These are phyloP conservation scores for Drosophila pachea DNA, from an alignment of 1,140 invertebrate genomes.

Conservation along the genomic window DNA sequence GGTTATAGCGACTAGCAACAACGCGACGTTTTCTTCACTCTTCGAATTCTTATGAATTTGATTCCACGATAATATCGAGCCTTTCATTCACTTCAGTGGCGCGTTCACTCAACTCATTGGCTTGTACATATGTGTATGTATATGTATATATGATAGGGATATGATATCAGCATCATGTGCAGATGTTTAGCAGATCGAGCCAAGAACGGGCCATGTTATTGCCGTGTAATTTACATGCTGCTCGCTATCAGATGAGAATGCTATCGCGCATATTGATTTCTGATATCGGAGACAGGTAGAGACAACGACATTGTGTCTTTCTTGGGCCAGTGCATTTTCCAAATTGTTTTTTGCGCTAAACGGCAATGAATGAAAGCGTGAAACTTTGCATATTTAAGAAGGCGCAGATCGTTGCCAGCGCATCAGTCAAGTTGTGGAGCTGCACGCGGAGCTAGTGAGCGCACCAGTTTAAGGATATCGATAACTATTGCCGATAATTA, in stretches of 20 bases:
- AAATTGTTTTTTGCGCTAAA: constrained; percentile 60
- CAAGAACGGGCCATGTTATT: constrained; percentile 51
- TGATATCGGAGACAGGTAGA: constrained; percentile 19
- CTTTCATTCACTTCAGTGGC: constrained; percentile 6
- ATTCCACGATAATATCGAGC: not conserved
- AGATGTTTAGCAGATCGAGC: constrained; percentile 37
- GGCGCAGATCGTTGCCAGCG: constrained; percentile 24
- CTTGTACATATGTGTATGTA: not conserved
- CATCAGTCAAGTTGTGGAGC: constrained; percentile 58
- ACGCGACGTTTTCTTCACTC: too few relatives aligned
- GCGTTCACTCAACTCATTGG: constrained; percentile 33
- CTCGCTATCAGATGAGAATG: constrained; percentile 50
- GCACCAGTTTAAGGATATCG: constrained; percentile 40
- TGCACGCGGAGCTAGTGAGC: constrained; percentile 30
- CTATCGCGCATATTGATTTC: constrained; percentile 53
- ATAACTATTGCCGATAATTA: not conserved
- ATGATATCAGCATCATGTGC: not conserved
- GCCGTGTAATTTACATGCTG: constrained; percentile 73
- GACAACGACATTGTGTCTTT: constrained; percentile 28
- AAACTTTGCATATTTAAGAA: constrained; percentile 68
- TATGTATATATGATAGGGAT: too few relatives aligned
- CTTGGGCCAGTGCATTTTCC: constrained; percentile 57
- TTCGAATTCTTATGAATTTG: not conserved
- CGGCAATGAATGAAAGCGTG: constrained; percentile 16
- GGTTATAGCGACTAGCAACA: too few relatives aligned